Percentiles rank a stretch among this genome's conserved stretches.
Evolutionary conservation across 2,113 vertebrate species (phyloP).

Genomic region (Ailuropoda melanoleuca): DNA sequence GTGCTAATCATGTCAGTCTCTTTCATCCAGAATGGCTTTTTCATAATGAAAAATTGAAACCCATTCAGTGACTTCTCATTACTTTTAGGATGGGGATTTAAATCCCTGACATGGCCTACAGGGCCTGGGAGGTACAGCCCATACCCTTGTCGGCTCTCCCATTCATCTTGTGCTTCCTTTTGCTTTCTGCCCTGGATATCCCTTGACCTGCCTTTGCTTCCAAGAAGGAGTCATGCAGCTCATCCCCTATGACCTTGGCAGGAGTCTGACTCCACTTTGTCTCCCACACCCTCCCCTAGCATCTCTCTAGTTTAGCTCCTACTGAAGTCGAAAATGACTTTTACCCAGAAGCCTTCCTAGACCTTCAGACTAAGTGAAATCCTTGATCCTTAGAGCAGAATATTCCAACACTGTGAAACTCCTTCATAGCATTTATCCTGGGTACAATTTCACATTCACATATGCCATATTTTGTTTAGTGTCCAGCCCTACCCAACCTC

Average conservation of each 20-base stretch:
- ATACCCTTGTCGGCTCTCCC: not conserved
- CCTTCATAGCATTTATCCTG: not conserved
- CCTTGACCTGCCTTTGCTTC: not conserved
- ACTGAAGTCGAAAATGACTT: not conserved
- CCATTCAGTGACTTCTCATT: not conserved
- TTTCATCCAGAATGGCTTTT: not conserved
- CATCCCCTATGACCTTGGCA: not conserved
- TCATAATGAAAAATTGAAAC: not conserved
- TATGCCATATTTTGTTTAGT: not conserved
- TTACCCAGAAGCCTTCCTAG: not conserved
- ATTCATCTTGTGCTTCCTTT: not conserved
- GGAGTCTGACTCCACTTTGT: not conserved
- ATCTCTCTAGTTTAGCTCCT: not conserved
- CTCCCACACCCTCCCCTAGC: not conserved
- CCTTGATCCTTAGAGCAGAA: not conserved
- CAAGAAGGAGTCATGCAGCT: no score
- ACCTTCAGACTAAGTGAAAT: not conserved
- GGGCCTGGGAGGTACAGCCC: not conserved
- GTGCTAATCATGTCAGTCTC: not conserved
- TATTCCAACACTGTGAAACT: not conserved
- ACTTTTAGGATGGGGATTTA: not conserved
- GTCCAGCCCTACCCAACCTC: not conserved
- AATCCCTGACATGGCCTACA: not conserved
- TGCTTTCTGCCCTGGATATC: not conserved
- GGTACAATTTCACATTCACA: not conserved